These are phyloP conservation scores for Melanotaenia boesemani DNA, from an alignment of 2,797 vertebrate genomes.

Conservation along the genomic window DNA sequence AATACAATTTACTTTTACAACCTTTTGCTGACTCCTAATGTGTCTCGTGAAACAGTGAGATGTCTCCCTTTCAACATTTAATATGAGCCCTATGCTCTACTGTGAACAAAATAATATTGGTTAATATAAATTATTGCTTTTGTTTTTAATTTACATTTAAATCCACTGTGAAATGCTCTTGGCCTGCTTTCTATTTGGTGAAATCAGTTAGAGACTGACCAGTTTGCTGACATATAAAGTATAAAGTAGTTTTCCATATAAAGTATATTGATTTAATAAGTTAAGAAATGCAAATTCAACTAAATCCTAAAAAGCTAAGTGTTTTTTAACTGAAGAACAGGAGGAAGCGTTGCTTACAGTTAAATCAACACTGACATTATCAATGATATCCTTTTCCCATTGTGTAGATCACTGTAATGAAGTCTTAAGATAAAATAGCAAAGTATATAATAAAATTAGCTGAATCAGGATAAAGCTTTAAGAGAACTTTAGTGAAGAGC, in stretches of 20 bases:
- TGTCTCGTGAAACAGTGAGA: no score
- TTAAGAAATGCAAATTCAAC: conserved; percentile 31
- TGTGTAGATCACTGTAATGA: conserved; percentile 51
- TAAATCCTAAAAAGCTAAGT: conserved; percentile 24
- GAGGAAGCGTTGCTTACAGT: conserved; percentile 18
- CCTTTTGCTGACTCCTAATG: not conserved
- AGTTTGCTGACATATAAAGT: conserved; percentile 9
- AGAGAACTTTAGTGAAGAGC: conserved; percentile 8
- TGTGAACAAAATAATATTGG: no score
- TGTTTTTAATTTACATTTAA: not conserved
- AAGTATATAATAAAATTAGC: conserved; percentile 45
- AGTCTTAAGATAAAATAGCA: conserved; percentile 51
- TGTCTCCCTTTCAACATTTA: not conserved
- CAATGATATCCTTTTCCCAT: conserved; percentile 39
- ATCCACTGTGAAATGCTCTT: not conserved
- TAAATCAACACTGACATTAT: conserved; percentile 48
- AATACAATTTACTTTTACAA: not conserved
- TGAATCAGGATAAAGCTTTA: conserved; percentile 47
- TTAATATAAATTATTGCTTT: not conserved
- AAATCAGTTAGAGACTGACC: conserved; percentile 17
- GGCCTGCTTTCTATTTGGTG: not conserved
- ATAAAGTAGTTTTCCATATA: conserved; percentile 11
- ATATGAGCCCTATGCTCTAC: not conserved
- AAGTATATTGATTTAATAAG: conserved; percentile 34
- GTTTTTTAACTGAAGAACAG: conserved; percentile 39